phyloP scores from a whole-genome alignment of 1,140 invertebrate species.

The Drosophila parabipectinata region DNA sequence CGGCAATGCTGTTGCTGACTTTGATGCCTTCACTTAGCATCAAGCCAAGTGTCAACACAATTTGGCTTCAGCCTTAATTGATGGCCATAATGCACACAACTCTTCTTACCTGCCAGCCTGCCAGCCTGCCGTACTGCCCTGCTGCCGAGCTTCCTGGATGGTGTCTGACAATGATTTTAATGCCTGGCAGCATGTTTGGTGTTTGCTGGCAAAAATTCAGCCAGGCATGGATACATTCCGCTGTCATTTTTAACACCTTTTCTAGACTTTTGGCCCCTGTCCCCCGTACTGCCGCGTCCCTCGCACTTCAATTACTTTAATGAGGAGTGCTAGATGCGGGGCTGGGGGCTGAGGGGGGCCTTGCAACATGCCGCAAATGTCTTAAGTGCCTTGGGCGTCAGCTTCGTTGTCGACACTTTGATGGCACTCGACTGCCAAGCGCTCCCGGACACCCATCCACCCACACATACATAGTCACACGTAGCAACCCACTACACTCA shows the following conservation, averaged over 20 bases:
- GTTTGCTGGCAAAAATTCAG: conserved; percentile 51
- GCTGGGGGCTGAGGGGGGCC: conserved; percentile 10
- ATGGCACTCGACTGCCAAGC: conserved; percentile 68
- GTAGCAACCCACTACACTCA: not conserved
- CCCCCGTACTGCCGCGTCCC: not conserved
- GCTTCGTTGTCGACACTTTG: conserved; percentile 69
- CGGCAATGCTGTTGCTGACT: conserved; percentile 32
- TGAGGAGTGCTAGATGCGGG: conserved; percentile 16
- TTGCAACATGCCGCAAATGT: conserved; percentile 74
- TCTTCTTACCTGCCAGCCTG: conserved; percentile 8
- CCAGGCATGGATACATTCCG: conserved; percentile 48
- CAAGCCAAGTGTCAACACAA: conserved; percentile 75
- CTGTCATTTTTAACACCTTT: conserved; percentile 74
- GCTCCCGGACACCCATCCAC: conserved; percentile 32
- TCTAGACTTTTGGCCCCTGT: conserved; percentile 9
- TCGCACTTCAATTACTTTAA: conserved; percentile 69
- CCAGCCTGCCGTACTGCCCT: not conserved
- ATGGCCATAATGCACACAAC: conserved; percentile 71
- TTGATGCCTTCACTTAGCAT: conserved; percentile 67
- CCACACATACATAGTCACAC: conserved; percentile 6
- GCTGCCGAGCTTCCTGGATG: not conserved
- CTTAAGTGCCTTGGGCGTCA: conserved; percentile 72
- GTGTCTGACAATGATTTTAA: conserved; percentile 77
- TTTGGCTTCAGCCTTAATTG: conserved; percentile 70
- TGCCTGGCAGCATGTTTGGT: conserved; percentile 57